These are phyloP conservation scores for Antheraea assamensis DNA, from an alignment of 2,888 invertebrate species.

Conservation along the genomic window DNA sequence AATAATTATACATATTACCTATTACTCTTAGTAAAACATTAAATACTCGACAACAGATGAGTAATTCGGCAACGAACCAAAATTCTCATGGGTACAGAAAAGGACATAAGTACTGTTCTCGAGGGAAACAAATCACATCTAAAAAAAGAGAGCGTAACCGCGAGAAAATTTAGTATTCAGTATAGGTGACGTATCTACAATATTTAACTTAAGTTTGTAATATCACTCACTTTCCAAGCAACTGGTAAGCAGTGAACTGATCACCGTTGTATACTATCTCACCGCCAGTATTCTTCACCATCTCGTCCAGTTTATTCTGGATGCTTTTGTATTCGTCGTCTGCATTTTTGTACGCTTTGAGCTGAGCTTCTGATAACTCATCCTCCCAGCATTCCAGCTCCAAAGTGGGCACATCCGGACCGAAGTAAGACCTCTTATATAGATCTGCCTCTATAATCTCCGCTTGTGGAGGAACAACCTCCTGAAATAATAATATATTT, in stretches of 20 bases:
- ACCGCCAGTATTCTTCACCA: constrained; percentile 82
- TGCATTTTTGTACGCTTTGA: constrained; percentile 83
- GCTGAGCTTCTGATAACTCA: constrained; percentile 85
- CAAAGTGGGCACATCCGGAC: constrained; percentile 80
- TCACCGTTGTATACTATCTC: constrained; percentile 86
- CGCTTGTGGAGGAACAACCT: constrained; percentile 65
- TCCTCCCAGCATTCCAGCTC: constrained; percentile 89
- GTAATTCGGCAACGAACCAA: neutral
- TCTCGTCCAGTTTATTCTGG: constrained; percentile 82
- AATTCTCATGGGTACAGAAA: neutral
- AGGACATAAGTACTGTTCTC: no score
- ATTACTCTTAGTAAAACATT: no score
- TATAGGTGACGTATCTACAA: neutral
- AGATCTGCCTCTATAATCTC: constrained; percentile 76
- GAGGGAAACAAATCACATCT: no score
- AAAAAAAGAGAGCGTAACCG: no score
- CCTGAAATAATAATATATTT: constrained; percentile 36
- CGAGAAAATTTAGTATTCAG: neutral
- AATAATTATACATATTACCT: neutral
- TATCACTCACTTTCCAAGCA: constrained; percentile 80
- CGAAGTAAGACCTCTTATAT: constrained; percentile 75
- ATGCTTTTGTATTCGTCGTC: constrained; percentile 86
- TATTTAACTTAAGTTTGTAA: neutral
- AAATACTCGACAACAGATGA: neutral
- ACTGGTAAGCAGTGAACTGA: constrained; percentile 84